Evolutionary conservation across 1,140 invertebrate genomes (phyloP), one percentile per base, ranked within the genome.

Genomic region (Gerris buenoi): DNA sequence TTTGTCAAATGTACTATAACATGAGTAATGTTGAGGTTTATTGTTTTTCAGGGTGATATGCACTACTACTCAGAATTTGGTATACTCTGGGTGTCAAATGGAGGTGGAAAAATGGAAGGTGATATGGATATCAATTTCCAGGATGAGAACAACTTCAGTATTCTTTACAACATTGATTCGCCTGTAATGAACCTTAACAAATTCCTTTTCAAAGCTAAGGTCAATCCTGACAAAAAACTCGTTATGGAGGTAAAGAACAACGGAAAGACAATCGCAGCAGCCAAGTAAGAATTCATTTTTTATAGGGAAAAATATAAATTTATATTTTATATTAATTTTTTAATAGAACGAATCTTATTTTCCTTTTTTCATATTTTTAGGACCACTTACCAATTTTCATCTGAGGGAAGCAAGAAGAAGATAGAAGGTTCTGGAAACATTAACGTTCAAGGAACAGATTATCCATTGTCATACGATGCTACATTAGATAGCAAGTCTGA

Each of bases 151-250:
- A 80, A 88, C 67, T 84, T 88, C 62, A 75, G 79, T 33, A 73
- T 90, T 22, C 82, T 83, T 67, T 71, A 81, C 1, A 78, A 83
- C 63, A 80, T 84, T n/a, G 84, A 89, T 73, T 85, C 85, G 3
- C 82, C 84, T 13, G 83, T 81, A 68, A 73, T 89, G 1, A 82
- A 85, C 18, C 71, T 85, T 1, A 82, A 88, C 60, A 86, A 88
- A 68, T 82, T 86, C 69, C 77, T 82, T 18, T 75, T 86, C 0
- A 83, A 87, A 13, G 10, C 46, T 10, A 13, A 10, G n/a, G n/a
- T 56, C n/a, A 56, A 56, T n/a, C 46, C 46, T 56, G 46, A 56
- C 10, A 56, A 56, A 56, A 10, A 56, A 56, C 10, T 56, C 10
- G 46, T 56, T 56, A 13, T 56, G 46, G n/a, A 56, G 10, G n/a